These are phyloP conservation scores for Drosophila paranaensis DNA, from an alignment of 2,888 invertebrate genomes.

Conservation along the genomic window DNA sequence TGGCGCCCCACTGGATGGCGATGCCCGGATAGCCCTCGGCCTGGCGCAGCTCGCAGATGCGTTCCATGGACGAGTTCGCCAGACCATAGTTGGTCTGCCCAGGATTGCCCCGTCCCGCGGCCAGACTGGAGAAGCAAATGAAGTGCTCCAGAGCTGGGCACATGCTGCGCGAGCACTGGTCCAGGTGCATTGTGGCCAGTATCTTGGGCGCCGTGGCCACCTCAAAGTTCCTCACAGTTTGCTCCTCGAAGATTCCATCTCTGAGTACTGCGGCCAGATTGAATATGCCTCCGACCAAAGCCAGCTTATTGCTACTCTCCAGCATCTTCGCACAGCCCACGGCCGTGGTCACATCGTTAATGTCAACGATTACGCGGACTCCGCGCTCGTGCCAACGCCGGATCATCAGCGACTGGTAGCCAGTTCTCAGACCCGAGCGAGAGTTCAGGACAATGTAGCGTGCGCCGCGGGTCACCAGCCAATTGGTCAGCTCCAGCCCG, in stretches of 20 bases:
- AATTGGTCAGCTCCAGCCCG: slow-evolving; percentile 96
- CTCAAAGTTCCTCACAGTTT: slow-evolving; percentile 91
- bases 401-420: slow-evolving; percentile 95
- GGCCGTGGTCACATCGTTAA: slow-evolving; percentile 87
- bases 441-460: slow-evolving; percentile 94
- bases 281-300: slow-evolving; percentile 95
- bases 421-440: slow-evolving; percentile 94
- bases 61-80: slow-evolving; percentile 98
- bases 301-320: slow-evolving; percentile 87
- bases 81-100: slow-evolving; percentile 99
- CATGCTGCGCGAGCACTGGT: slow-evolving; percentile 90
- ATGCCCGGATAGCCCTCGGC: slow-evolving; percentile 93
- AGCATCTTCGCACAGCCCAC: slow-evolving; percentile 88
- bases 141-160: slow-evolving; percentile 95
- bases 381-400: slow-evolving; percentile 88
- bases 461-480: slow-evolving; percentile 95
- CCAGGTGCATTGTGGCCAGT: slow-evolving; percentile 92
- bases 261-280: slow-evolving; percentile 96
- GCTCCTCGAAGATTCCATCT: slow-evolving; percentile 95
- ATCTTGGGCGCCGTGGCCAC: slow-evolving; percentile 94
- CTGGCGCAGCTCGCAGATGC: slow-evolving; percentile 94
- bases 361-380: slow-evolving; percentile 88
- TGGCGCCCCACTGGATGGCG: slow-evolving; percentile 99
- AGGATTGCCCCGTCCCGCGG: slow-evolving; percentile 97
- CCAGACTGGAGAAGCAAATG: slow-evolving; percentile 97